Evolutionary conservation across 2,113 vertebrate species (phyloP).

Genomic region (Petrocephalus zakoni): DNA sequence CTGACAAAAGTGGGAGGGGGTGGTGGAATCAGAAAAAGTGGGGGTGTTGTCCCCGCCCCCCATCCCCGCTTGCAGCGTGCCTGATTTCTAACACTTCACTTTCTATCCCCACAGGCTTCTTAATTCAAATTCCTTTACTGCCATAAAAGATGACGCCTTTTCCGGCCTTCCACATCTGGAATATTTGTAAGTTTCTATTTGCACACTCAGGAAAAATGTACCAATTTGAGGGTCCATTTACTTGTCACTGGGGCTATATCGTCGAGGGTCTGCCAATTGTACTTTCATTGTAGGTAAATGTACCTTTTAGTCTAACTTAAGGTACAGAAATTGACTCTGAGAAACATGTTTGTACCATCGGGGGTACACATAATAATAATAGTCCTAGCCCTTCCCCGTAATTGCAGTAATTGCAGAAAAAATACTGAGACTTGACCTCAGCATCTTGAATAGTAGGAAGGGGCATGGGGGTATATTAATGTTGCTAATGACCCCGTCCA

Average conservation of each 20-base stretch:
- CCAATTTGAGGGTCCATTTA: neutral
- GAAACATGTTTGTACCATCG: neutral
- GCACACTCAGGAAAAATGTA: neutral
- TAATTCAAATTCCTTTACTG: slow-evolving; percentile 87
- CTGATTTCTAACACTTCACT: too few relatives aligned
- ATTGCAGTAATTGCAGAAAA: neutral
- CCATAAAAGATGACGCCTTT: slow-evolving; percentile 90
- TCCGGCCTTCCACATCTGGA: slow-evolving; percentile 90
- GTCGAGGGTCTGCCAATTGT: neutral
- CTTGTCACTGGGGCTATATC: neutral
- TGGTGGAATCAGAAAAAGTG: too few relatives aligned
- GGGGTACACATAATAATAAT: neutral
- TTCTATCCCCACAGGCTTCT: slow-evolving; percentile 72
- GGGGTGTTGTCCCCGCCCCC: too few relatives aligned
- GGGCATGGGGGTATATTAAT: neutral
- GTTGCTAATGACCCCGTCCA: neutral
- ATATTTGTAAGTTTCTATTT: slow-evolving; percentile 81
- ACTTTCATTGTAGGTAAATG: neutral
- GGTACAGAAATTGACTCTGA: neutral
- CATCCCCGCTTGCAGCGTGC: too few relatives aligned
- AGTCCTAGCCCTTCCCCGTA: too few relatives aligned
- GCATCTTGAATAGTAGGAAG: neutral
- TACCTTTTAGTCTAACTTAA: neutral
- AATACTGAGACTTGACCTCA: neutral
- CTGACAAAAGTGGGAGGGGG: too few relatives aligned